Evolutionary conservation across 2,888 invertebrate species (phyloP).

Genomic region (Autographa gamma): DNA sequence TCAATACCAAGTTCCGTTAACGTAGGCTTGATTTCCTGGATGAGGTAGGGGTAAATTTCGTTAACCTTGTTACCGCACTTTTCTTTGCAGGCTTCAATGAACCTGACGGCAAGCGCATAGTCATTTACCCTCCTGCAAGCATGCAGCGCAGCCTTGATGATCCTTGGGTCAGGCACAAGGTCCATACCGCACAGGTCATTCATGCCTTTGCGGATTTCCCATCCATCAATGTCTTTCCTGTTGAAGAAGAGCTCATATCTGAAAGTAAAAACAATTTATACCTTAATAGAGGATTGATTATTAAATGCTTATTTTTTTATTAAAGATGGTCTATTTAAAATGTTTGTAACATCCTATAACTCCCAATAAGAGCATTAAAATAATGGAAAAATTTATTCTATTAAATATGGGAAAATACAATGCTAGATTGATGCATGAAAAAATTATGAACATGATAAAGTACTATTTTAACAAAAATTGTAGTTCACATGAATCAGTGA

Average conservation of each 20-base stretch:
- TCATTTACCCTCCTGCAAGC: constrained; percentile 98
- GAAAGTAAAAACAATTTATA: constrained; percentile 40
- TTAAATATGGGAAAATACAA: not conserved
- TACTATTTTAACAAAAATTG: not conserved
- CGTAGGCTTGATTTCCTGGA: constrained; percentile 97
- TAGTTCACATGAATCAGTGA: not conserved
- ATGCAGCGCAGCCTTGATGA: constrained; percentile 95
- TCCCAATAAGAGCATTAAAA: not conserved
- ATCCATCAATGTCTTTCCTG: constrained; percentile 96
- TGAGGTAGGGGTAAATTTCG: constrained; percentile 95
- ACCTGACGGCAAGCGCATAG: constrained; percentile 96
- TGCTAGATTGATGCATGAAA: not conserved
- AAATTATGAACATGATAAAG: not conserved
- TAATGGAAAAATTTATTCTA: not conserved
- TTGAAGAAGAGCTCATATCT: constrained; percentile 95
- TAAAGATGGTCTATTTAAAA: no score
- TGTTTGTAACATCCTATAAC: no score
- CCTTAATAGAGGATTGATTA: not conserved
- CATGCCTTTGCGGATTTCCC: constrained; percentile 98
- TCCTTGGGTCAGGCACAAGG: constrained; percentile 96
- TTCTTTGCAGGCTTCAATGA: constrained; percentile 96
- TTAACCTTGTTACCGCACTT: constrained; percentile 94
- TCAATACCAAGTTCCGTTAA: constrained; percentile 97
- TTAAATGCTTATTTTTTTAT: no score
- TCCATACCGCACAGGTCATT: constrained; percentile 97